phyloP scores from a whole-genome alignment of 2,113 vertebrate species.

The Epinephelus cyanopodus region DNA sequence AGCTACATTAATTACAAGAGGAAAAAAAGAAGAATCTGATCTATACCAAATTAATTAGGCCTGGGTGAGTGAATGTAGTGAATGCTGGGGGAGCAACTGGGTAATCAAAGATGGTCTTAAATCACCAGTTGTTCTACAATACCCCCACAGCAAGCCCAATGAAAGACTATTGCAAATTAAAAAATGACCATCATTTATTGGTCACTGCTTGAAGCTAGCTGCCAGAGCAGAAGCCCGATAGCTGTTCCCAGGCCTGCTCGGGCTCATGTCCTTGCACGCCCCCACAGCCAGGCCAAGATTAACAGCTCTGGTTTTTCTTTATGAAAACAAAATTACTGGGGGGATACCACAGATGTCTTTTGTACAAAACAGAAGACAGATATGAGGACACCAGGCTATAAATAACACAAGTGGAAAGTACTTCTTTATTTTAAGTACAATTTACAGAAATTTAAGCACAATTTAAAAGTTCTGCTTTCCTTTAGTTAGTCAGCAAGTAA shows the following conservation, averaged over 20 bases:
- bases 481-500: too few relatives aligned
- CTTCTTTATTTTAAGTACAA: too few relatives aligned
- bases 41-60: constrained; percentile 72
- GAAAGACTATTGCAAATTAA: constrained; percentile 66
- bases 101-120: constrained; percentile 75
- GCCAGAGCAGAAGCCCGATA: constrained; percentile 34
- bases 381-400: not conserved
- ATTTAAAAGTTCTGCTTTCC: not conserved
- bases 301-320: constrained; percentile 48
- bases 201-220: constrained; percentile 57
- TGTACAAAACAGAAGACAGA: not conserved
- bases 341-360: constrained; percentile 9
- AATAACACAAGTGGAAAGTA: not conserved
- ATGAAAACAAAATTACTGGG: constrained; percentile 46
- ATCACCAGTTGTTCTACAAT: constrained; percentile 67
- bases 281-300: constrained; percentile 54
- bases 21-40: constrained; percentile 55
- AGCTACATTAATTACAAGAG: constrained; percentile 67
- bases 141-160: constrained; percentile 43
- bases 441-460: not conserved
- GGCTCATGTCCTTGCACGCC: constrained; percentile 25
- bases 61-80: constrained; percentile 44
- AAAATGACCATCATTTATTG: constrained; percentile 65
- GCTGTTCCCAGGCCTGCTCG: constrained; percentile 37
- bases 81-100: constrained; percentile 56